A percentile compares a stretch with the other conserved stretches of the same genome.
Conservation (phyloP, 2,888 invertebrate species). For the Campoletis raptor region DNA sequence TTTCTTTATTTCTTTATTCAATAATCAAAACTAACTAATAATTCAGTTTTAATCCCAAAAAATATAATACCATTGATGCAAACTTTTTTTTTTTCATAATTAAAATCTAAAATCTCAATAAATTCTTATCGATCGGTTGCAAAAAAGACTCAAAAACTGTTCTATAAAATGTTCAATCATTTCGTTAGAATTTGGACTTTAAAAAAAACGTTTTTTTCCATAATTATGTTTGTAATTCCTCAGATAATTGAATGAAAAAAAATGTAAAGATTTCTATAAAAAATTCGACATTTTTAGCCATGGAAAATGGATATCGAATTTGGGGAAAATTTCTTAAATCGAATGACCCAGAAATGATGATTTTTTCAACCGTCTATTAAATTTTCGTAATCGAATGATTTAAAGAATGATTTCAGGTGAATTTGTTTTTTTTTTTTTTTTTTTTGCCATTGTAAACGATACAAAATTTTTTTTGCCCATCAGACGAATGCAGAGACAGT, state of each 20-base stretch:
- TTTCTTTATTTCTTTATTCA: neutral
- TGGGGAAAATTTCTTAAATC: too few relatives aligned
- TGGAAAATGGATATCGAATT: too few relatives aligned
- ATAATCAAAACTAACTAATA: too few relatives aligned
- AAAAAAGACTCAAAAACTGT: too few relatives aligned
- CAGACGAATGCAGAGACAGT: conserved; percentile 88
- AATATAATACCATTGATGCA: neutral
- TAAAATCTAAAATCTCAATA: neutral
- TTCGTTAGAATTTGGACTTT: too few relatives aligned
- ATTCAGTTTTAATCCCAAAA: neutral
- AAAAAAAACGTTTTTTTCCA: too few relatives aligned
- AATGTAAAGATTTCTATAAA: too few relatives aligned
- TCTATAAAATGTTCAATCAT: too few relatives aligned
- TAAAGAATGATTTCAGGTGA: neutral
- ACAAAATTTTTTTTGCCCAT: conserved; percentile 7
- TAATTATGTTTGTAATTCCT: too few relatives aligned
- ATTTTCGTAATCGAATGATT: neutral
- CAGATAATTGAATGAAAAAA: too few relatives aligned
- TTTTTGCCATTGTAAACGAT: neutral
- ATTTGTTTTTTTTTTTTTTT: neutral
- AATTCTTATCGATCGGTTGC: too few relatives aligned
- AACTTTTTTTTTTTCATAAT: neutral
- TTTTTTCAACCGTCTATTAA: neutral
- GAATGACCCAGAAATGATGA: neutral
- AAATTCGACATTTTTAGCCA: too few relatives aligned